These are phyloP conservation scores for Florisuga fusca DNA, from an alignment of 2,797 vertebrate genomes.

Conservation along the genomic window DNA sequence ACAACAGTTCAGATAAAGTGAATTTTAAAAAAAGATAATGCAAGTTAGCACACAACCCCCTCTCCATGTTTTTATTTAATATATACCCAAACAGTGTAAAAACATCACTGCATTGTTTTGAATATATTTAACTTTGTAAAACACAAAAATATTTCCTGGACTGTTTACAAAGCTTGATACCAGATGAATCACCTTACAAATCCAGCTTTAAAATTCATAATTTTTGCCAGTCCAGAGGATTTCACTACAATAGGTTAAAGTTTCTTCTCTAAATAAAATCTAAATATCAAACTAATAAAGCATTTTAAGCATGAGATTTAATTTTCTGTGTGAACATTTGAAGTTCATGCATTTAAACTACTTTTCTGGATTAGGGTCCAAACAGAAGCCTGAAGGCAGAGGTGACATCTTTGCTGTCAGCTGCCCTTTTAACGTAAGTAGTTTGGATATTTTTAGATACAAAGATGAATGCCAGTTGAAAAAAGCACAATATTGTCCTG, in stretches of 20 bases:
- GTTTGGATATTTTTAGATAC: neutral
- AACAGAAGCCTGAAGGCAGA: neutral
- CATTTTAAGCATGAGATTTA: neutral
- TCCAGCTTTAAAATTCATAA: neutral
- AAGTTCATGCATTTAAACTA: neutral
- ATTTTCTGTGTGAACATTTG: neutral
- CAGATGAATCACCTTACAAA: neutral
- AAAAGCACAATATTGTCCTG: neutral
- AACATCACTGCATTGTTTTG: neutral
- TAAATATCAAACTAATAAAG: neutral
- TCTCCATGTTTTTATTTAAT: slow-evolving; percentile 30
- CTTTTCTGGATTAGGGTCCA: neutral
- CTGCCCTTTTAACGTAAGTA: neutral
- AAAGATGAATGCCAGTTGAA: neutral
- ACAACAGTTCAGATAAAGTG: neutral
- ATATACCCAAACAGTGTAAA: neutral
- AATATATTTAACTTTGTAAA: neutral
- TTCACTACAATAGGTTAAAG: neutral
- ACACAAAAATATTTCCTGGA: neutral
- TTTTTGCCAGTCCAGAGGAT: neutral
- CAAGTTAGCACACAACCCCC: neutral
- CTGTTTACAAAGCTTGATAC: neutral
- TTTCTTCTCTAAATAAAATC: neutral
- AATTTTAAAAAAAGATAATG: neutral
- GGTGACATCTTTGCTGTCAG: neutral